A percentile compares a stretch with the other conserved stretches of the same genome.
phyloP scores from a whole-genome alignment of 2,797 vertebrate genomes.

The Chelidonichthys spinosus region DNA sequence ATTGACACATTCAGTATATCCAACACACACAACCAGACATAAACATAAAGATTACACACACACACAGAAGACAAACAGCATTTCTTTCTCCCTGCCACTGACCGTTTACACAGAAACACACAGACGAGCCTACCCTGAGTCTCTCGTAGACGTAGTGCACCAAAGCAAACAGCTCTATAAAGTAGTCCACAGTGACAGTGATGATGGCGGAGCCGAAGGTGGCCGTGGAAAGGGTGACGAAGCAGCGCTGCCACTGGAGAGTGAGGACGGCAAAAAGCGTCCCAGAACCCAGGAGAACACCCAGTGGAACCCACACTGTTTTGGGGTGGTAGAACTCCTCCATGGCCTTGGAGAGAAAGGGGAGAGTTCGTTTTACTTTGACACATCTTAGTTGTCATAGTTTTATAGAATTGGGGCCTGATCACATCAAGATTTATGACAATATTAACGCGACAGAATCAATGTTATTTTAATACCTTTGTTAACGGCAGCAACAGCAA shows the following conservation, averaged over 20 bases:
- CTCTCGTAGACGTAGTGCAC: conserved; percentile 94
- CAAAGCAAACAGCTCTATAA: conserved; percentile 94
- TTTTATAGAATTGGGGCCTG: neutral
- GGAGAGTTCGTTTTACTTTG: neutral
- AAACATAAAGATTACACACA: neutral
- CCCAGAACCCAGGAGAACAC: conserved; percentile 92
- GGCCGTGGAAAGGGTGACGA: conserved; percentile 95
- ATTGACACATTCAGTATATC: neutral
- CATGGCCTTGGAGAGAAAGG: conserved; percentile 76
- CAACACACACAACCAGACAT: neutral
- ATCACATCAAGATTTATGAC: neutral
- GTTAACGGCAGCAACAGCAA: neutral
- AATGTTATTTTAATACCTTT: neutral
- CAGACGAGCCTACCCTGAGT: conserved; percentile 79
- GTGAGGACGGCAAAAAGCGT: conserved; percentile 96
- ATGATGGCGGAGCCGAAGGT: conserved; percentile 95
- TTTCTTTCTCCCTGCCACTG: neutral
- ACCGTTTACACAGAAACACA: conserved; percentile 7
- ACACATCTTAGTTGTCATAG: neutral
- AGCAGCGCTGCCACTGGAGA: conserved; percentile 95
- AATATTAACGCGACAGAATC: neutral
- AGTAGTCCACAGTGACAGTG: conserved; percentile 96
- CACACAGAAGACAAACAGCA: neutral
- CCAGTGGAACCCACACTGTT: conserved; percentile 96
- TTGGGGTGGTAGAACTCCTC: conserved; percentile 96